phyloP scores from a whole-genome alignment of 2,888 invertebrate species.

The Nipponacmea schrenckii region DNA sequence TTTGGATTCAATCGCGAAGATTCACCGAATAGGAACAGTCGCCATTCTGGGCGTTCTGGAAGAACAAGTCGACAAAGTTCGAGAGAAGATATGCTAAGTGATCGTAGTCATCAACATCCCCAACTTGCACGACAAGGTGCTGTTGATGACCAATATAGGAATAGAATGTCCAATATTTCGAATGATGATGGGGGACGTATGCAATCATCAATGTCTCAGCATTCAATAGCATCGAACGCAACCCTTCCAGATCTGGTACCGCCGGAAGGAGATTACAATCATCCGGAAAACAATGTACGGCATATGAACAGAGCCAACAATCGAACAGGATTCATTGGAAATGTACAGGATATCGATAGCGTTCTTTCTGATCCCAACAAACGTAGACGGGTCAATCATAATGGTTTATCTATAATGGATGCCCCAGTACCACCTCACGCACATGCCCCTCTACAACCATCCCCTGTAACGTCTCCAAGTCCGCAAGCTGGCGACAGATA shows the following conservation, averaged over 20 bases:
- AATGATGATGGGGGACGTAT: slow-evolving; percentile 33
- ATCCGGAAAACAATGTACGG: slow-evolving; percentile 19
- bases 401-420: slow-evolving; percentile 31
- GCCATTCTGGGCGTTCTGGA: slow-evolving; percentile 27
- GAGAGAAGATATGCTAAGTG: slow-evolving; percentile 50
- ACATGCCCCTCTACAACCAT: slow-evolving; percentile 37
- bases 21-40: slow-evolving; percentile 50
- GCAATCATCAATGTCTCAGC: slow-evolving; percentile 35
- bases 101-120: slow-evolving; percentile 29
- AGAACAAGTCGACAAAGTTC: slow-evolving; percentile 49
- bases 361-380: slow-evolving; percentile 40
- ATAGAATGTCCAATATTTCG: slow-evolving; percentile 38
- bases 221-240: slow-evolving; percentile 36
- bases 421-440: slow-evolving; percentile 35
- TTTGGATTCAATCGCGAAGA: slow-evolving; percentile 54
- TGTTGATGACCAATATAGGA: slow-evolving; percentile 11
- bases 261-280: slow-evolving; percentile 23
- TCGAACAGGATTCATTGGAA: slow-evolving; percentile 39
- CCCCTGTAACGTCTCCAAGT: slow-evolving; percentile 30
- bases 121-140: slow-evolving; percentile 21
- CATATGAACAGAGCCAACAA: slow-evolving; percentile 36
- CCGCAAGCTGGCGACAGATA: slow-evolving; percentile 32
- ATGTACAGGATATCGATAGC: slow-evolving; percentile 52
- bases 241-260: slow-evolving; percentile 51
- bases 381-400: slow-evolving; percentile 15